A percentile compares a stretch with the other conserved stretches of the same genome.
These are phyloP conservation scores for Toxotes jaculatrix DNA, from an alignment of 2,113 vertebrate species.

Conservation along the genomic window DNA sequence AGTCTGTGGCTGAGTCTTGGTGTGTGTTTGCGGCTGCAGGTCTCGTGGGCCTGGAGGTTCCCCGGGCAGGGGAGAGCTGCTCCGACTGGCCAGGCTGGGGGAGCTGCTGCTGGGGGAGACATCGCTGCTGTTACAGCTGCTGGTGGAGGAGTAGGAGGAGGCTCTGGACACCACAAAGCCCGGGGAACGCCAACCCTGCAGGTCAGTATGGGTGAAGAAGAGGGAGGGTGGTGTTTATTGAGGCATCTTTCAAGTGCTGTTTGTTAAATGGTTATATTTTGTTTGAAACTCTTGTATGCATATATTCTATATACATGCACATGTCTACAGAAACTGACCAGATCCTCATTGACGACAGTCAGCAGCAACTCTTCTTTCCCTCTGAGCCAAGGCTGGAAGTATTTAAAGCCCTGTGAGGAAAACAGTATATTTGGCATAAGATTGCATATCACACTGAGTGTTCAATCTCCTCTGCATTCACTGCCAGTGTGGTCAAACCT, in stretches of 20 bases:
- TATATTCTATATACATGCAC: not conserved
- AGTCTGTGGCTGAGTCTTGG: slow-evolving; percentile 19
- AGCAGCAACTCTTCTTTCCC: slow-evolving; percentile 87
- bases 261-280: not conserved
- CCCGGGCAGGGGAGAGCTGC: slow-evolving; percentile 75
- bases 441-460: not conserved
- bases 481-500: slow-evolving; percentile 66
- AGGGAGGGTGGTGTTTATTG: not conserved
- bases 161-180: slow-evolving; percentile 81
- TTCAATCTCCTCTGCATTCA: not conserved
- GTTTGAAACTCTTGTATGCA: no score
- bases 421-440: not conserved
- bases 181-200: slow-evolving; percentile 82
- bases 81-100: slow-evolving; percentile 73
- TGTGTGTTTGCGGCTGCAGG: not conserved
- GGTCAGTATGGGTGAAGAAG: not conserved
- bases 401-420: slow-evolving; percentile 83
- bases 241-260: no score
- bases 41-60: slow-evolving; percentile 50
- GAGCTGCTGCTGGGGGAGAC: slow-evolving; percentile 79
- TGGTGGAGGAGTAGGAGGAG: slow-evolving; percentile 64
- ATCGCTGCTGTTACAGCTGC: slow-evolving; percentile 72
- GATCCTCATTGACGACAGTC: slow-evolving; percentile 86
- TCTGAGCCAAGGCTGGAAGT: slow-evolving; percentile 88
- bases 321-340: slow-evolving; percentile 70